These are phyloP conservation scores for Globodera ellingtonae DNA, from an alignment of 1,140 invertebrate species.

Conservation along the genomic window DNA sequence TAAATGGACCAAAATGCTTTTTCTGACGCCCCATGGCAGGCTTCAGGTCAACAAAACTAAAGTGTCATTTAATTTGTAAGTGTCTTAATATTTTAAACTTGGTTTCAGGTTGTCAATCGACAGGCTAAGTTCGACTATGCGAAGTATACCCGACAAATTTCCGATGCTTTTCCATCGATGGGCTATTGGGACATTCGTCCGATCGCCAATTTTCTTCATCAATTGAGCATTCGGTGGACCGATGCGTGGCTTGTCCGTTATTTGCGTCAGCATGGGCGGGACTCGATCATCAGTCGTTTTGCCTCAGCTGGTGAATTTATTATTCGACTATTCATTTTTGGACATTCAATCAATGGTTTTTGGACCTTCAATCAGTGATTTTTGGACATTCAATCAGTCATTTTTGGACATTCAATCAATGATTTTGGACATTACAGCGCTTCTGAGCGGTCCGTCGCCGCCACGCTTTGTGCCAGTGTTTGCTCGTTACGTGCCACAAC, in stretches of 20 bases:
- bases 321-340: no score
- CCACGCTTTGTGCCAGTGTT: constrained; percentile 42
- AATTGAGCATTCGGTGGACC: constrained; percentile 30
- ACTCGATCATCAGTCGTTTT: constrained; percentile 24
- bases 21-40: constrained; percentile 36
- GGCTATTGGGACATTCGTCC: constrained; percentile 32
- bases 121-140: constrained; percentile 31
- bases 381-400: not conserved
- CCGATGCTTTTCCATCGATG: constrained; percentile 33
- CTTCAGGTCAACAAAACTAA: constrained; percentile 19
- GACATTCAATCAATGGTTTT: constrained; percentile 12
- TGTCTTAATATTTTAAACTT: not conserved
- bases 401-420: constrained; percentile 11
- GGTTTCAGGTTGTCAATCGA: constrained; percentile 31
- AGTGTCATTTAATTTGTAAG: not conserved
- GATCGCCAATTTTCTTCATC: constrained; percentile 29
- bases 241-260: constrained; percentile 32
- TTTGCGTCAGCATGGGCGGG: constrained; percentile 29
- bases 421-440: constrained; percentile 1
- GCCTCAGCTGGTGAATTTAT: constrained; percentile 12
- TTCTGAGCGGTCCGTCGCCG: constrained; percentile 32
- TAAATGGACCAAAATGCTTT: constrained; percentile 41
- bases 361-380: constrained; percentile 8
- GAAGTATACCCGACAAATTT: constrained; percentile 34
- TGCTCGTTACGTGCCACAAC: constrained; percentile 28